Conservation (phyloP, 2,797 vertebrate genomes). For the Rhinella marina region DNA sequence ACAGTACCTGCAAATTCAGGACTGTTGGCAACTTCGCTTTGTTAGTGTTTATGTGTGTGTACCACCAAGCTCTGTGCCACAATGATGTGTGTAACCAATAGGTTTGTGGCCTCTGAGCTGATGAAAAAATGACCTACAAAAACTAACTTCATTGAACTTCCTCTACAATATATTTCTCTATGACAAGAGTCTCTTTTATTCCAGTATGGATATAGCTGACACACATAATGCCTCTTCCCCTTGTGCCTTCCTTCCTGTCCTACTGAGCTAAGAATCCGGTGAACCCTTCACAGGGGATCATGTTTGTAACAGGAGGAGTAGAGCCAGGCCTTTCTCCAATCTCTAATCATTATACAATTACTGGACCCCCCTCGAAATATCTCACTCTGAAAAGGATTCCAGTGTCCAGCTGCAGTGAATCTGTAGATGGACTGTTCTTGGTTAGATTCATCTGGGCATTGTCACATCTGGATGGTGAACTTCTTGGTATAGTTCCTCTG, state of each 20-base stretch:
- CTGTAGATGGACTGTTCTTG: conserved; percentile 12
- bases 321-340: conserved; percentile 39
- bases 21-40: too few species aligned
- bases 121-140: too few species aligned
- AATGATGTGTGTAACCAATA: too few species aligned
- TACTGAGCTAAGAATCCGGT: conserved; percentile 56
- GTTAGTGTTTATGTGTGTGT: too few species aligned
- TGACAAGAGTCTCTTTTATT: background rate
- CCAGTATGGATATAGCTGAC: background rate
- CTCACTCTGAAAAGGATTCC: conserved; percentile 43
- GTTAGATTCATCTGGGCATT: conserved; percentile 33
- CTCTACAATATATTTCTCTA: background rate
- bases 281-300: conserved; percentile 45
- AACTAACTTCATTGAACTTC: too few species aligned
- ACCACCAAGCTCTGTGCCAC: too few species aligned
- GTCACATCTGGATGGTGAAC: conserved; percentile 27
- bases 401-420: conserved; percentile 54
- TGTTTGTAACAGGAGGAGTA: conserved; percentile 44
- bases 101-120: too few species aligned
- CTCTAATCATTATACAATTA: conserved; percentile 57
- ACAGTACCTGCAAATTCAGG: too few species aligned
- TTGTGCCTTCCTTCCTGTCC: conserved; percentile 47
- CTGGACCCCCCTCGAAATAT: conserved; percentile 1
- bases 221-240: conserved; percentile 30
- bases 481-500: conserved; percentile 46